Evolutionary conservation across 2,888 invertebrate species (phyloP), one percentile per base, ranked within the genome.

Genomic region (Pachydiplax longipennis): DNA sequence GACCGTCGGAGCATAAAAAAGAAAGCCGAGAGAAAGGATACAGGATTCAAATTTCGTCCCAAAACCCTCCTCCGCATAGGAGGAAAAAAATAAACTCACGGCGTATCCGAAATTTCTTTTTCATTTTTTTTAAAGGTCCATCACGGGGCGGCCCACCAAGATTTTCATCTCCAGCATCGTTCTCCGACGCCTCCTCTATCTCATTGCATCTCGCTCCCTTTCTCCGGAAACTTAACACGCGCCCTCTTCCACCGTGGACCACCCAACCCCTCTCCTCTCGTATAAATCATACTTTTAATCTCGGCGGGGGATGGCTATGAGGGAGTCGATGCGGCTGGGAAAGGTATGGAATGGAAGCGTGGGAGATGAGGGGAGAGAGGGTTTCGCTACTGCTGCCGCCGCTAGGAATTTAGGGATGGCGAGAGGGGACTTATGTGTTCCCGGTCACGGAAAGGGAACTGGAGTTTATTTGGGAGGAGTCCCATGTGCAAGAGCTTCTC

Each of bases 261-360:
- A 58, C 61, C 83, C 48, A 13, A 48, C n/a, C 83, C 35, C 58
- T 73, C 82, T 40, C 48, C 82, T 22, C 87, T 37, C 87, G 61
- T 87, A 87, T 87, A 87, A 87, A 87, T 87, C 87, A 87, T 87
- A 87, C 87, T 87, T 87, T 87, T 87, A 87, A 87, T 87, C 87
- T 87, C 87, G 87, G 61, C 37, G 58, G 87, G 87, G 87, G 87
- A 61, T 87, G 73, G 73, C 65, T 65, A 65, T 65, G 65, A 73
- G 73, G 31, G 65, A 65, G 65, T 48, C 48, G 48, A 25, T 82
- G 82, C 31, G 53, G 53, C 37, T n/a, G 40, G 53, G 53, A 22
- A 31, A 58, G 81, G 83, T 48, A 82, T 31, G 48, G 18, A 35
- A 82, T 31, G 48, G 18, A 35, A 35, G 35, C 12, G 58, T 53